Conservation (phyloP, 2,113 vertebrate genomes). For the Stegostoma tigrinum region DNA sequence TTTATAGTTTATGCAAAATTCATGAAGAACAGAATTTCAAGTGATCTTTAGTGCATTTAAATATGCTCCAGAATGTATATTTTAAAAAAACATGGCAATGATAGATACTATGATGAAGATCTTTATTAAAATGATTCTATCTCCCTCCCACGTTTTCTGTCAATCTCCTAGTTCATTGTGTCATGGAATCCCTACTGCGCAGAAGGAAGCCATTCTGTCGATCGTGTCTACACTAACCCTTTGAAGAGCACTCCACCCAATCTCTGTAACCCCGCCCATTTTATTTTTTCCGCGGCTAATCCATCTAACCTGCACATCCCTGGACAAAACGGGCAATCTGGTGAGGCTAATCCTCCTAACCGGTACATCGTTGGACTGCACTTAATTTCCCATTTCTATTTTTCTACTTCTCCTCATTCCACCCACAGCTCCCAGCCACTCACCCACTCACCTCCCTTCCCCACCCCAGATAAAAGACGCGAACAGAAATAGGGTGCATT, state of each 20-base stretch:
- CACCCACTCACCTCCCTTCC: not conserved
- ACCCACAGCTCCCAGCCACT: too few relatives aligned
- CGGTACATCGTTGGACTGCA: too few relatives aligned
- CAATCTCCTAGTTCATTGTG: not conserved
- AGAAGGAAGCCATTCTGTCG: too few relatives aligned
- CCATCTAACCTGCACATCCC: too few relatives aligned
- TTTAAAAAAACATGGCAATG: not conserved
- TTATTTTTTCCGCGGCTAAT: too few relatives aligned
- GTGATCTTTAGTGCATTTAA: not conserved
- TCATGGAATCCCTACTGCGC: too few relatives aligned
- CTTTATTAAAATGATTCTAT: too few relatives aligned
- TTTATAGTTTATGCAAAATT: not conserved
- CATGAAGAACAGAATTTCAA: not conserved
- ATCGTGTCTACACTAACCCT: too few relatives aligned
- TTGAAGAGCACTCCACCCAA: too few relatives aligned
- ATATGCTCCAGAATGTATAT: not conserved
- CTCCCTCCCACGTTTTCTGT: not conserved
- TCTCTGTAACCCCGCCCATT: too few relatives aligned
- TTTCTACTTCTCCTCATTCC: not conserved
- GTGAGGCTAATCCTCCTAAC: too few relatives aligned
- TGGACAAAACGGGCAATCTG: too few relatives aligned
- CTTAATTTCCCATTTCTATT: not conserved
- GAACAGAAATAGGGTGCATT: not conserved
- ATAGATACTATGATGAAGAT: not conserved
- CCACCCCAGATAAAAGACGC: not conserved